These are phyloP conservation scores for Solea solea DNA, from an alignment of 2,113 vertebrate species.

Conservation along the genomic window DNA sequence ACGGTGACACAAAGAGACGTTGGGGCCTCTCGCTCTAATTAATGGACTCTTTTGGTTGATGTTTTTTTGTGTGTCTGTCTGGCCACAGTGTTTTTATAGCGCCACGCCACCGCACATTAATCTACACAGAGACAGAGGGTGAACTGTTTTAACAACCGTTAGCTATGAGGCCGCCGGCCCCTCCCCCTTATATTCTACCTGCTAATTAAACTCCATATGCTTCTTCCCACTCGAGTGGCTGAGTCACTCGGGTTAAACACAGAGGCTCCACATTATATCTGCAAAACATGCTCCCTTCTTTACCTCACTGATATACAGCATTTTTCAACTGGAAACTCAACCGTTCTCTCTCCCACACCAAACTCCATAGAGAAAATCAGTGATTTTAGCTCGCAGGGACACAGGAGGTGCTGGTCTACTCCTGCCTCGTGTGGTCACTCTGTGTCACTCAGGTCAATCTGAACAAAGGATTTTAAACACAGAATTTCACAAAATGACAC, in stretches of 20 bases:
- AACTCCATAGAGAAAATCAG: no score
- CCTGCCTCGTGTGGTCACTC: no score
- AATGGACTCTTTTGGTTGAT: conserved; percentile 50
- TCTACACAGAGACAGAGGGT: conserved; percentile 29
- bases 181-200: conserved; percentile 32
- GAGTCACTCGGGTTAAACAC: conserved; percentile 38
- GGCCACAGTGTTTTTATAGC: conserved; percentile 29
- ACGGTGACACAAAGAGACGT: conserved; percentile 49
- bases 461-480: no score
- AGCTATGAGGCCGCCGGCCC: background rate
- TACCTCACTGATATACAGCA: no score
- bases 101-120: conserved; percentile 46
- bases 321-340: no score
- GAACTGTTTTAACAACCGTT: conserved; percentile 41
- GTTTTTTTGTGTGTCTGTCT: background rate
- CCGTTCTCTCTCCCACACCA: no score
- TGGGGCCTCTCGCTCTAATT: conserved; percentile 62
- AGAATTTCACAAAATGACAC: no score
- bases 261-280: background rate
- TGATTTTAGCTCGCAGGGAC: no score
- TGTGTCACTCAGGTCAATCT: no score
- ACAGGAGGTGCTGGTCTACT: no score
- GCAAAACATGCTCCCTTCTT: no score
- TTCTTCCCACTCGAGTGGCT: conserved; percentile 25
- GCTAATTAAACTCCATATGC: conserved; percentile 63